Evolutionary conservation across 2,113 vertebrate genomes (phyloP), one percentile per base, ranked within the genome.

Genomic region (Nycticebus coucang): DNA sequence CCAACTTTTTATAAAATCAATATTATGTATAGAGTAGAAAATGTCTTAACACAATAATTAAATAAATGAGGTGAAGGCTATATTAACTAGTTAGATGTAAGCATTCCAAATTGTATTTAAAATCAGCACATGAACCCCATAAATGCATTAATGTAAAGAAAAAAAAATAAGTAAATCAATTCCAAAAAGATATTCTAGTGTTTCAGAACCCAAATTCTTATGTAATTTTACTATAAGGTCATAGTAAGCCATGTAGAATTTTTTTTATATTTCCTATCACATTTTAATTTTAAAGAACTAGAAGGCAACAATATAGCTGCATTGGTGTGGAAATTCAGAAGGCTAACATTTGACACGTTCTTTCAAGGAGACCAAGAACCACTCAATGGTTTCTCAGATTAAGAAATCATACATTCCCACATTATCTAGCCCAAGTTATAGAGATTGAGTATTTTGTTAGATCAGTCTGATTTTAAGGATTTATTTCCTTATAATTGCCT

Each of bases 251-350:
- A 41, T 87, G 22, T 82, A n/a, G 74, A 50, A 85, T 82, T 21
- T 33, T 91, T 71, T 26, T 5, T 75, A 80, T 84, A 15, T 30
- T 82, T 79, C 77, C 84, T 85, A 11, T 86, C 77, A 87, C 35
- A 15, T 74, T 81, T 92, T 95, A 91, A 77, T 88, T 84, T 97
- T 93, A 93, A 91, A 57, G 28, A 95, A 89, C 66, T 82, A 84
- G 57, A 88, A 89, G 89, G n/a, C 2, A 62, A 92, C 50, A 68
- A 59, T 59, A 19, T 91, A 35, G 79, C 88, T 97, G 9, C 37
- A 72, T 78, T 79, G 41, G 41, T 64, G 37, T 82, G 93, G 69
- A 93, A 96, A 90, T 81, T 62, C 57, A 45, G 72, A 85, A 74
- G 55, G 50, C n/a, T 69, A 92, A 83, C 45, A 60, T 89, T 93